Base-by-base conservation (phyloP, 2,888 invertebrate species). In the Euproctis similis region DNA sequence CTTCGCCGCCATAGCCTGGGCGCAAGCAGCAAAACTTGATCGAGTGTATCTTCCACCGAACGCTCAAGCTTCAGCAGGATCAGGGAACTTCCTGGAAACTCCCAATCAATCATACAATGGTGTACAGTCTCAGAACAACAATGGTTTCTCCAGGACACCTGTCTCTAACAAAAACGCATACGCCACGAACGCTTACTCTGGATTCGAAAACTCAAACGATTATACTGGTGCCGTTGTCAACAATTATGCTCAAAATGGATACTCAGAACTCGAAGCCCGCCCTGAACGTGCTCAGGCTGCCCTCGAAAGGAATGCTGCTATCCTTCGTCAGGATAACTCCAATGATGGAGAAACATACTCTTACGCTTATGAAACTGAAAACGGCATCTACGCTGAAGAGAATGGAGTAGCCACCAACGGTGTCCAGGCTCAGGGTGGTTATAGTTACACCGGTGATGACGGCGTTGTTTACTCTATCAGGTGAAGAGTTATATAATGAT, bases 381-480 rank as follows among this genome's bases (percentile, higher is more conserved):
- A 82, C 35, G 82, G 81, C 1, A 82, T 84, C 14, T 54, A 48
- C 30, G 81, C 72, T 35, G 81, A 81, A 34, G 81, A 82, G 32
- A 73, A 47, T 36, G 82, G 81, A 12, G 70, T 80, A 4, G 81
- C 78, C 2, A 70, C 69, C 4, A 69, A 81, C 27, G 82, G 82
- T 10, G 82, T 81, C 0, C 68, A 67, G 30, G 76, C 80, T 40
- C 74, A 80, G 42, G 84, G 84, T 18, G 73, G 77, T 2, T 82
- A 55, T 30, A 69, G 77, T n/a, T 84, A 82, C 43, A 74, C 73
- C 39, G 84, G 81, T 32, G 81, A 82, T 47, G 81, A 84, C 53
- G 82, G 82, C 19, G 58, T 69, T 34, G 60, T 77, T 16, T 82
- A 82, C 51, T 74, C 68, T 28, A 48, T 82, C 26, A 78, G 70